Conservation (phyloP, 2,888 invertebrate genomes). For the Amblyteles armatorius region DNA sequence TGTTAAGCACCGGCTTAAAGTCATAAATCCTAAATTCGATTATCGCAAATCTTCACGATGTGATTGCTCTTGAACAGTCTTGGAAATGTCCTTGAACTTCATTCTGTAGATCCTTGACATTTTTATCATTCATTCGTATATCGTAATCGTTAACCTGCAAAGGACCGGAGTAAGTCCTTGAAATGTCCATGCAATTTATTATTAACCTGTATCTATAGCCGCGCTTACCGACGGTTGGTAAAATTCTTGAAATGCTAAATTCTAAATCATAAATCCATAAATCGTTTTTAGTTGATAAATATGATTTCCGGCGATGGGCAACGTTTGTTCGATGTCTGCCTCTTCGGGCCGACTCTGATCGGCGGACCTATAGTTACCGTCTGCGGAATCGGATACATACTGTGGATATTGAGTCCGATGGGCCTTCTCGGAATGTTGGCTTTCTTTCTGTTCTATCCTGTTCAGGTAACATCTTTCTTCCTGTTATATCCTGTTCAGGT, state of each 20-base stretch:
- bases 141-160: too few species aligned
- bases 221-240: too few species aligned
- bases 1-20: too few species aligned
- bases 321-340: constrained; percentile 86
- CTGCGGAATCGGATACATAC: constrained; percentile 85
- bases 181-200: too few species aligned
- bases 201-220: too few species aligned
- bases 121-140: too few species aligned
- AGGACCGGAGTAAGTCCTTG: too few species aligned
- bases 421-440: constrained; percentile 85
- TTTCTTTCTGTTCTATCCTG: constrained; percentile 86
- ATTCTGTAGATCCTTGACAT: too few species aligned
- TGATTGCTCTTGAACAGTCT: too few species aligned
- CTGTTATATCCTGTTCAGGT: constrained; percentile 86
- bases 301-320: constrained; percentile 87
- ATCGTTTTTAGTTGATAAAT: constrained; percentile 85
- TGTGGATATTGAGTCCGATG: constrained; percentile 85
- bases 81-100: too few species aligned
- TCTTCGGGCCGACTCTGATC: constrained; percentile 85
- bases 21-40: neutral
- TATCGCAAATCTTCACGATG: neutral
- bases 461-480: constrained; percentile 86
- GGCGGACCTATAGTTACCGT: constrained; percentile 86
- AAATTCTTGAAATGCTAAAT: too few species aligned
- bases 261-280: too few species aligned